Base-by-base conservation (phyloP, 92 coral and sea anemone genomes). In the Zoanthus sansibaricus region DNA sequence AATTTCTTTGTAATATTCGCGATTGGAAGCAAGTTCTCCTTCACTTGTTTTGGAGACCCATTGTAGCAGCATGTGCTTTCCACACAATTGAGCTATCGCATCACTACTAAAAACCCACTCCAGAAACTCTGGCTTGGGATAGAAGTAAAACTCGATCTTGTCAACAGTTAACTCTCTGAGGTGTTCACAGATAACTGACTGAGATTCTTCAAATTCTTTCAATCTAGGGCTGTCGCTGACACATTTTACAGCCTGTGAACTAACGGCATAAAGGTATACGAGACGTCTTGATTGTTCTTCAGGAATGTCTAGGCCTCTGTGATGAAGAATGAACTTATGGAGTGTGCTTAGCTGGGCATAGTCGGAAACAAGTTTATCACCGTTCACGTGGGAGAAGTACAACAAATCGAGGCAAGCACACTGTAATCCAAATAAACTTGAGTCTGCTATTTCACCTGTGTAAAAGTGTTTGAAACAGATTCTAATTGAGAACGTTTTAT, bases 381-480 rank as follows among this genome's bases (percentile, higher is more conserved):
- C 84, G 88, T 89, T 76, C 31, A 33, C 44, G 68, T 86, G 89
- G 14, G 99, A 90, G 58, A 93, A 46, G 67, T 95, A 88, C 20
- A 95, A 67, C 45, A 97, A 86, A 33, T 95, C 95, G 37, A 92
- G 90, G 42, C 94, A 92, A 31, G 80, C 87, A 77, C 96, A 93
- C 72, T 97, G 99, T 33, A 90, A 89, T 13, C 88, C 86, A 79
- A 91, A 92, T 25, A 97, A 94, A 25, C 88, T 68, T 54, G 75
- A 55, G 70, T 97, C 99, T n/a, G 86, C 74, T 15, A 95, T 82
- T 16, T 84, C 78, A 32, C 75, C 83, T 48, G 94, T 52, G 25
- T 1, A 6, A 20, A 80, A 62, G 37, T 2, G 45, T 45, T 46
- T 46, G 7, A 31, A 46, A 69, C 16, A 10, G 2, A 64, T 7